Percentiles rank a stretch among this genome's conserved stretches.
Evolutionary conservation across 2,113 vertebrate species (phyloP).

Genomic region (Pachypanchax playfairii): DNA sequence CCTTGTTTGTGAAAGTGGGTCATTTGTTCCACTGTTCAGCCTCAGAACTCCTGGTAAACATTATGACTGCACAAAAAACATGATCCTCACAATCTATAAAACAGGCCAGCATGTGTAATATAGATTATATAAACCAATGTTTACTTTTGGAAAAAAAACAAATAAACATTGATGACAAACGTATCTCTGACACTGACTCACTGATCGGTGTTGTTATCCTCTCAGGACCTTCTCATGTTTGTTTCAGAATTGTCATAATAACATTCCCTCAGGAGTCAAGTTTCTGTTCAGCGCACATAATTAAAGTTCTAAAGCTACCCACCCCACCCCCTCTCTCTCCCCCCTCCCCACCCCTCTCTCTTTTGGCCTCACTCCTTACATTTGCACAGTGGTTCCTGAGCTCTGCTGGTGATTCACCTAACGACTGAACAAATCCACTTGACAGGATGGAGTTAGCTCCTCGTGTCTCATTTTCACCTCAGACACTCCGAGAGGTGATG

Average conservation of each 20-base stretch:
- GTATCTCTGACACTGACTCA: not conserved
- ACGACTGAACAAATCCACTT: constrained; percentile 54
- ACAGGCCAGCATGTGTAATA: not conserved
- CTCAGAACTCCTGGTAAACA: constrained; percentile 48
- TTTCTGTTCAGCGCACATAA: constrained; percentile 63
- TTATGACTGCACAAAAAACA: constrained; percentile 2
- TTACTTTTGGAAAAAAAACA: not conserved
- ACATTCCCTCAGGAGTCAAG: constrained; percentile 55
- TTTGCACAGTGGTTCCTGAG: constrained; percentile 36
- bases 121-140: not conserved
- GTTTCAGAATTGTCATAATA: constrained; percentile 44
- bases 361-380: constrained; percentile 5
- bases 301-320: constrained; percentile 49
- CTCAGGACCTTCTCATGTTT: constrained; percentile 49
- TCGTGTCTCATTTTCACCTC: constrained; percentile 53
- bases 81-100: not conserved
- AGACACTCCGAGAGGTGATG: constrained; percentile 6
- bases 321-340: constrained; percentile 21
- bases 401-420: constrained; percentile 58
- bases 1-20: constrained; percentile 72
- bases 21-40: constrained; percentile 57
- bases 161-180: not conserved
- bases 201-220: constrained; percentile 17
- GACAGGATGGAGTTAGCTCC: constrained; percentile 28
- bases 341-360: constrained; percentile 18